These are phyloP conservation scores for Takifugu flavidus DNA, from an alignment of 2,113 vertebrate genomes.

Conservation along the genomic window DNA sequence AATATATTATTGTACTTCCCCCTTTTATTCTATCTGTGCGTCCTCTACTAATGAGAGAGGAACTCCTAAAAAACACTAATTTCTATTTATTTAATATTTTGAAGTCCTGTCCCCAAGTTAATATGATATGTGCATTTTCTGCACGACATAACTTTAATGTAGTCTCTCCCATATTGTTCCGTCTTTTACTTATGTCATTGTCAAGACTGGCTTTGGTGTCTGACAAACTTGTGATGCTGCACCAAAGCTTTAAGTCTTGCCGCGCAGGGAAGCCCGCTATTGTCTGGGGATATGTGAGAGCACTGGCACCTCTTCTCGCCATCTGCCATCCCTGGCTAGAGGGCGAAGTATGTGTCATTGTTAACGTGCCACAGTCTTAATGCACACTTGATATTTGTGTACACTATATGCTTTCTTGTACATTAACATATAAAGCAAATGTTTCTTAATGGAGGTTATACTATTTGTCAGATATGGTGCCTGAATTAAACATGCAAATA, in stretches of 20 bases:
- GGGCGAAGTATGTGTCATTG: conserved; percentile 39
- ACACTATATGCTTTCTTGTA: conserved; percentile 13
- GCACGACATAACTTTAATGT: conserved; percentile 3
- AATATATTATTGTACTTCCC: conserved; percentile 19
- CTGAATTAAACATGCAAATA: conserved; percentile 6
- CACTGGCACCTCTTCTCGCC: conserved; percentile 70
- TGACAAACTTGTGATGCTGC: conserved; percentile 40
- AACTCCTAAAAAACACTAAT: conserved; percentile 4
- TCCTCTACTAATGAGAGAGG: conserved; percentile 11
- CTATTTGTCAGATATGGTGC: conserved; percentile 18
- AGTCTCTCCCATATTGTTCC: conserved; percentile 4
- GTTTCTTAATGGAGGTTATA: not conserved
- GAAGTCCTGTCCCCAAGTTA: not conserved
- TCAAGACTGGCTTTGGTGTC: conserved; percentile 15
- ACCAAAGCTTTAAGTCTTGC: conserved; percentile 41
- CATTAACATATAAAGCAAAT: not conserved
- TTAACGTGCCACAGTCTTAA: conserved; percentile 34
- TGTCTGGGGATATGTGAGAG: conserved; percentile 65
- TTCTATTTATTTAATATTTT: not conserved
- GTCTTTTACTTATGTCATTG: conserved; percentile 27
- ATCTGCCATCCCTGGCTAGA: conserved; percentile 75
- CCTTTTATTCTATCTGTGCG: conserved; percentile 19
- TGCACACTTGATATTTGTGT: conserved; percentile 1
- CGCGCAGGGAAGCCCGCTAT: conserved; percentile 54
- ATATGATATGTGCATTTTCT: not conserved